Evolutionary conservation across 1,140 invertebrate genomes (phyloP).

Genomic region (Meteorus sp.): DNA sequence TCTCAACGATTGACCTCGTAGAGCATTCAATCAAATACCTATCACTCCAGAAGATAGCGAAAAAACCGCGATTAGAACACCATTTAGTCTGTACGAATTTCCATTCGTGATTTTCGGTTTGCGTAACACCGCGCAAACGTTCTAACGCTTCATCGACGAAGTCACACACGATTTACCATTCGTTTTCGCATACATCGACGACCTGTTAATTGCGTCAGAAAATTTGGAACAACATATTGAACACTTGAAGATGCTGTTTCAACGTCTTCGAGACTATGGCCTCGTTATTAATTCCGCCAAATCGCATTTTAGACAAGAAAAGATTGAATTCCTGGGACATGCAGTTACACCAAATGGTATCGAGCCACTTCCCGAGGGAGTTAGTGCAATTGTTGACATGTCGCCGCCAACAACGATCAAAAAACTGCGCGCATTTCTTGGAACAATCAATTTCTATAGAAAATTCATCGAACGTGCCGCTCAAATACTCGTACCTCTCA

Average conservation of each 20-base stretch:
- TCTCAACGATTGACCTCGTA: slow-evolving; percentile 51
- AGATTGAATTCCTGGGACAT: background rate
- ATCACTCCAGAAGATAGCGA: slow-evolving; percentile 25
- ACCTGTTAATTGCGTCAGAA: slow-evolving; percentile 36
- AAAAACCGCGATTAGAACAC: slow-evolving; percentile 31
- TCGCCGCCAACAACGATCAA: slow-evolving; percentile 33
- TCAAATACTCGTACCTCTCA: slow-evolving; percentile 30
- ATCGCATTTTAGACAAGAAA: background rate
- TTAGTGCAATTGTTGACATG: slow-evolving; percentile 27
- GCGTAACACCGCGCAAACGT: slow-evolving; percentile 30
- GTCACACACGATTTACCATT: too few species aligned
- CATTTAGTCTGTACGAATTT: too few species aligned
- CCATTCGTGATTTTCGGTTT: too few species aligned
- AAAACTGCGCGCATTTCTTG: too few species aligned
- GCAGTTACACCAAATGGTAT: background rate
- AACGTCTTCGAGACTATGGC: slow-evolving; percentile 28
- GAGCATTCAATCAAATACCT: slow-evolving; percentile 55
- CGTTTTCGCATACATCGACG: slow-evolving; percentile 37
- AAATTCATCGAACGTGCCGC: slow-evolving; percentile 32
- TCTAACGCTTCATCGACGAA: slow-evolving; percentile 23
- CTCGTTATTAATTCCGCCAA: background rate
- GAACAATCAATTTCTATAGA: slow-evolving; percentile 37
- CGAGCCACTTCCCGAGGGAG: background rate
- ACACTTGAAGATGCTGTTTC: slow-evolving; percentile 28
- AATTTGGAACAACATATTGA: slow-evolving; percentile 23